Conservation (phyloP, 2,888 invertebrate genomes). For the Clanis bilineata region DNA sequence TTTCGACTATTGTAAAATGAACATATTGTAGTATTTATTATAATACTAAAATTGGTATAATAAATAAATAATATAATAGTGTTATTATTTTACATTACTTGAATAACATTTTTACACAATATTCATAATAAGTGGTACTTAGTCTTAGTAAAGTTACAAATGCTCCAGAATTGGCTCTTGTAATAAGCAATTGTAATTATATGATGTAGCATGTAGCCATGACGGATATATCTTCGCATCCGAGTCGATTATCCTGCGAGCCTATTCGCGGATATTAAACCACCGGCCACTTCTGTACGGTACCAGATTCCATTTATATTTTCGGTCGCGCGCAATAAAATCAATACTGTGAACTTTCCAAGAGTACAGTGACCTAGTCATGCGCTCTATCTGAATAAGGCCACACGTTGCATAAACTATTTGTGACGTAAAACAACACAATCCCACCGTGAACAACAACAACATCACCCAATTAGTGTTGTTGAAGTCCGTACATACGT, state of each 20-base stretch:
- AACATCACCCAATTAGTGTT: constrained; percentile 40
- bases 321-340: constrained; percentile 80
- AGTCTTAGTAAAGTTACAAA: neutral
- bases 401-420: constrained; percentile 65
- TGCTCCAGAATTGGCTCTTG: neutral
- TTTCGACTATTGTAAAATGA: no score
- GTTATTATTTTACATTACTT: neutral
- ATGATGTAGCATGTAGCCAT: neutral
- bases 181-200: neutral
- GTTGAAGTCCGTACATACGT: constrained; percentile 23
- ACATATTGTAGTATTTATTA: no score
- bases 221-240: neutral
- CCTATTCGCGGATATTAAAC: constrained; percentile 43
- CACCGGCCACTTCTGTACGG: constrained; percentile 50
- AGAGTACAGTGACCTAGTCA: constrained; percentile 78
- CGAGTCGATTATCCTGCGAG: constrained; percentile 3
- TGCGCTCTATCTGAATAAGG: constrained; percentile 62
- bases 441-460: constrained; percentile 19
- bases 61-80: no score
- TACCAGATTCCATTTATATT: constrained; percentile 71
- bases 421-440: constrained; percentile 50
- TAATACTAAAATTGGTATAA: no score
- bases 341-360: constrained; percentile 80
- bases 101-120: neutral
- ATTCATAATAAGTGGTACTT: neutral